These are phyloP conservation scores for Nephrotoma appendiculata DNA, from an alignment of 2,888 invertebrate genomes.

Conservation along the genomic window DNA sequence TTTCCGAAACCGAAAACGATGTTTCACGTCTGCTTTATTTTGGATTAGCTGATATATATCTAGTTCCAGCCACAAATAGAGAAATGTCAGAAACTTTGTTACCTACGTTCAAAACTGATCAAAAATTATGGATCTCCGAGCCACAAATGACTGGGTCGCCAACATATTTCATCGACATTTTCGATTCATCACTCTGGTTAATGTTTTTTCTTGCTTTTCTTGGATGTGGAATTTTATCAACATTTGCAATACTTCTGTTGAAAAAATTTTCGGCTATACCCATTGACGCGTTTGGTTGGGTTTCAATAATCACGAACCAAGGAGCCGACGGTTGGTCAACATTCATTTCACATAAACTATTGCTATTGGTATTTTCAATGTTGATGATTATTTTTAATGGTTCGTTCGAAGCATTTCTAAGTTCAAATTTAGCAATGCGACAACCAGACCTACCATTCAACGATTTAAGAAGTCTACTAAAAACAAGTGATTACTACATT, in stretches of 20 bases:
- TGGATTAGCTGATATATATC: too few relatives aligned
- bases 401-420: too few relatives aligned
- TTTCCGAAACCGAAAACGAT: too few relatives aligned
- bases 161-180: neutral
- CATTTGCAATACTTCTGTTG: neutral
- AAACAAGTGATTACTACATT: neutral
- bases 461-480: neutral
- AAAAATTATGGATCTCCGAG: too few relatives aligned
- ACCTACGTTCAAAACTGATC: too few relatives aligned
- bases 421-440: too few relatives aligned
- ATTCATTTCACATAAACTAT: neutral
- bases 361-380: neutral
- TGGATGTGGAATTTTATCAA: neutral
- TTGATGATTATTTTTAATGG: neutral
- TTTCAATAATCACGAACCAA: neutral
- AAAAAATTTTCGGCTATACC: neutral
- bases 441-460: neutral
- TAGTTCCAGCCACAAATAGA: too few relatives aligned
- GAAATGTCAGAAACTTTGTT: too few relatives aligned
- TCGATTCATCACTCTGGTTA: neutral
- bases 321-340: neutral
- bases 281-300: neutral
- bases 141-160: neutral
- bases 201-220: neutral
- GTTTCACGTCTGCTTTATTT: too few relatives aligned